Evolutionary conservation across 2,797 vertebrate species (phyloP).

Genomic region (Sebastiscus albofasciatus): DNA sequence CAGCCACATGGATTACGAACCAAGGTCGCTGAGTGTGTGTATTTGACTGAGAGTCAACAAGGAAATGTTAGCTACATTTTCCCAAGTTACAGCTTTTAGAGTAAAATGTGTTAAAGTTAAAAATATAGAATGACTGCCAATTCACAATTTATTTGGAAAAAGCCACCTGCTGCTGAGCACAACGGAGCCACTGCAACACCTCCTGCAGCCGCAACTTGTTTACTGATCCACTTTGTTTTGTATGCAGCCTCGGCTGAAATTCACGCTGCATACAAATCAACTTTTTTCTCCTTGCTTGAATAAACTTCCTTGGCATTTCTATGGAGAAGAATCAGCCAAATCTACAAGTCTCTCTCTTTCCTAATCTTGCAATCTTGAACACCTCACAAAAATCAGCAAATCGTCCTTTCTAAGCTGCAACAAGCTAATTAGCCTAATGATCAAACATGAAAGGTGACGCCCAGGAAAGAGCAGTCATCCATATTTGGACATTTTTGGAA

Average conservation of each 20-base stretch:
- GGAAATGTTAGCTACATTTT: not conserved
- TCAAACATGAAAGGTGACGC: not conserved
- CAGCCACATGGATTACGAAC: not conserved
- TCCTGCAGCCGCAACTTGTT: slow-evolving; percentile 6
- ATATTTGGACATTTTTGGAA: not conserved
- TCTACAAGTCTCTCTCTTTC: not conserved
- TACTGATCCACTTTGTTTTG: not conserved
- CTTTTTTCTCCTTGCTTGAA: not conserved
- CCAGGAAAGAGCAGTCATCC: not conserved
- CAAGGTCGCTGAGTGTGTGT: not conserved
- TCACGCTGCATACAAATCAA: not conserved
- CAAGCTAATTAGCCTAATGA: slow-evolving; percentile 15
- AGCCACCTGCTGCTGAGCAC: not conserved
- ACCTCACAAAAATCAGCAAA: not conserved
- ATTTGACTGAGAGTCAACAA: not conserved
- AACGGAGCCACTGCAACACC: not conserved
- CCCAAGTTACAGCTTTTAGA: not conserved
- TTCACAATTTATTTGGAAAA: not conserved
- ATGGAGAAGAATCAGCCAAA: not conserved
- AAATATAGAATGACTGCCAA: not conserved
- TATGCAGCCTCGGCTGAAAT: not conserved
- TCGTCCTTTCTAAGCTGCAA: not conserved
- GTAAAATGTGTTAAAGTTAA: not conserved
- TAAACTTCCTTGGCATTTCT: not conserved
- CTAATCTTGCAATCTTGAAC: not conserved